Percentiles rank a stretch among this genome's conserved stretches.
phyloP scores from a whole-genome alignment of 1,140 invertebrate species.

The Euura saliciscinereae region DNA sequence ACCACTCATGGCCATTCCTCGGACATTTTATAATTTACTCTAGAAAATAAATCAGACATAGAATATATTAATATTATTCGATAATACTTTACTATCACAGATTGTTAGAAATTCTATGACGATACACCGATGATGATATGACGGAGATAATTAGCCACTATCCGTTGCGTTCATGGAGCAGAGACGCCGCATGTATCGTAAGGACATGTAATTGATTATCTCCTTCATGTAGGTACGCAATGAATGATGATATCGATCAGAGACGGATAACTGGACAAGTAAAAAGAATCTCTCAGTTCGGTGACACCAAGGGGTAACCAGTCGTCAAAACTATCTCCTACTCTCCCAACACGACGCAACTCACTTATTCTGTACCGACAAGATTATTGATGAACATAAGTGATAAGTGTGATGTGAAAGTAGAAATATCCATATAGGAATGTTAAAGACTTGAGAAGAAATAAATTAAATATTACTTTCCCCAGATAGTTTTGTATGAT shows the following conservation, averaged over 20 bases:
- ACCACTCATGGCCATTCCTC: too few relatives aligned
- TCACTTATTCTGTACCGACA: not conserved
- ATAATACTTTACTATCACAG: slow-evolving; percentile 7
- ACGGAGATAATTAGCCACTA: too few relatives aligned
- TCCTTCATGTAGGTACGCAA: too few relatives aligned
- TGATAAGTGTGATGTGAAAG: not conserved
- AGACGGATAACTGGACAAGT: too few relatives aligned
- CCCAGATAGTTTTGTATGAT: not conserved
- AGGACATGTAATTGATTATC: too few relatives aligned
- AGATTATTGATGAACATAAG: not conserved
- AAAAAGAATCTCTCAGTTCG: too few relatives aligned
- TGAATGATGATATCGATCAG: too few relatives aligned
- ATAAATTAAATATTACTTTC: not conserved
- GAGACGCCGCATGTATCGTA: too few relatives aligned
- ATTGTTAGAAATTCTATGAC: not conserved
- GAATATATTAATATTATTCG: not conserved
- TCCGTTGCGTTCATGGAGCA: too few relatives aligned
- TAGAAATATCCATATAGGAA: not conserved
- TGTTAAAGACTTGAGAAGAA: not conserved
- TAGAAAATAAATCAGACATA: not conserved
- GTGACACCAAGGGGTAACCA: too few relatives aligned
- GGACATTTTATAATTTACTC: not conserved
- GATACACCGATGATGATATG: not conserved
- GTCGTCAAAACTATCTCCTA: not conserved
- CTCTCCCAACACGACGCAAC: not conserved